These are phyloP conservation scores for Oxycera nigricornis DNA, from an alignment of 2,888 invertebrate genomes.

Conservation along the genomic window DNA sequence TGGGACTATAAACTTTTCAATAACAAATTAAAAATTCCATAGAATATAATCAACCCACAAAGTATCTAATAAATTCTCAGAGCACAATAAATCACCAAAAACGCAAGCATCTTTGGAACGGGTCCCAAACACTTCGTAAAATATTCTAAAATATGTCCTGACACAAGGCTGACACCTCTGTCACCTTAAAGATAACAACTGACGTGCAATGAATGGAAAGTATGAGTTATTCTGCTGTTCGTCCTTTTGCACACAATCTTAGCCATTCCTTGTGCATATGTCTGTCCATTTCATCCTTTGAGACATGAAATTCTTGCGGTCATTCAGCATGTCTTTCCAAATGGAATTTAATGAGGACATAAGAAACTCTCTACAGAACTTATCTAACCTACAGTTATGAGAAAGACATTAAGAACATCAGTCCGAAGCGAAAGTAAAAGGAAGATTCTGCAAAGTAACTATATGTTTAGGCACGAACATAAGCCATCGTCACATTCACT, in stretches of 20 bases:
- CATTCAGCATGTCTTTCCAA: slow-evolving; percentile 24
- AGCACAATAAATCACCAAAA: too few species aligned
- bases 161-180: background rate
- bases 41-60: too few species aligned
- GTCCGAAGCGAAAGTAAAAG: background rate
- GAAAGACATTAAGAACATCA: slow-evolving; percentile 30
- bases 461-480: background rate
- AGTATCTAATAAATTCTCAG: too few species aligned
- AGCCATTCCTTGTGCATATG: background rate
- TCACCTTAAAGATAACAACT: background rate
- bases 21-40: too few species aligned
- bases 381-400: slow-evolving; percentile 10
- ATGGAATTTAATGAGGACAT: slow-evolving; percentile 35
- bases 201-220: background rate
- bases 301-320: slow-evolving; percentile 27
- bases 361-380: slow-evolving; percentile 3
- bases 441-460: background rate
- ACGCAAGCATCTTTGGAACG: too few species aligned
- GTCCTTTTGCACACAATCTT: background rate
- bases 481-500: background rate
- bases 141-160: too few species aligned
- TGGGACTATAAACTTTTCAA: too few species aligned
- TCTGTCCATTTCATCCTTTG: slow-evolving; percentile 1
- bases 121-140: too few species aligned
- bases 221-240: background rate